These are phyloP conservation scores for Eretmochelys imbricata DNA, from an alignment of 2,113 vertebrate species.

Conservation along the genomic window DNA sequence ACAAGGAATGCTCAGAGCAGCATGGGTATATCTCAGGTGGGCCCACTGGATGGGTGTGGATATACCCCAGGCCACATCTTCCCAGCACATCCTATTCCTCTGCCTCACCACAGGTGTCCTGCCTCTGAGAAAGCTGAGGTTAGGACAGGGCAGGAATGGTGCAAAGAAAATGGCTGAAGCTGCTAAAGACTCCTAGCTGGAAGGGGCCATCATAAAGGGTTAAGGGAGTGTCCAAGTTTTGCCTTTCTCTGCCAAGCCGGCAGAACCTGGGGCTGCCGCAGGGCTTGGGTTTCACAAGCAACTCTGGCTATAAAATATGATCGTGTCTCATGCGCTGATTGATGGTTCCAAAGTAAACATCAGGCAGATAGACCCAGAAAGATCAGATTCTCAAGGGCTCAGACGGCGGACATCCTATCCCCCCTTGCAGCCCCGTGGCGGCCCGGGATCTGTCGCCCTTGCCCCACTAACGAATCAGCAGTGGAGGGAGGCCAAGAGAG, in stretches of 20 bases:
- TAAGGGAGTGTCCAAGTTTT: neutral
- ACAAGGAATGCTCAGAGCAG: neutral
- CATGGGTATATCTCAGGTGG: neutral
- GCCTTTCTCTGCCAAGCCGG: conserved; percentile 2
- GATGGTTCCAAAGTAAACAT: conserved; percentile 55
- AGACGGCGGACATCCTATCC: conserved; percentile 57
- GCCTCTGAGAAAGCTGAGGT: neutral
- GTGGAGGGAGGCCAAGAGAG: neutral
- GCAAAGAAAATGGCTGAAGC: rapidly evolving
- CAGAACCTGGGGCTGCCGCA: conserved; percentile 8
- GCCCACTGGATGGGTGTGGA: neutral
- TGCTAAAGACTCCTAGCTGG: neutral
- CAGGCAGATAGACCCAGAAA: conserved; percentile 10
- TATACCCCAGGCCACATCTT: neutral
- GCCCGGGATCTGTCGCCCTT: rapidly evolving
- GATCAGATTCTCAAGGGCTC: conserved; percentile 64
- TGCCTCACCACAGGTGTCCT: neutral
- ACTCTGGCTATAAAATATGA: conserved; percentile 69
- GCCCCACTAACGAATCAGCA: neutral
- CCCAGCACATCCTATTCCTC: neutral
- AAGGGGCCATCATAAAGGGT: conserved; percentile 43
- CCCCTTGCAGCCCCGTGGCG: neutral
- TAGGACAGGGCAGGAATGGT: rapidly evolving
- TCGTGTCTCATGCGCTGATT: conserved; percentile 65
- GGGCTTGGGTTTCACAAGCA: conserved; percentile 71